Conservation (phyloP, 1,140 invertebrate species). For the Ostrea denselamellosa region DNA sequence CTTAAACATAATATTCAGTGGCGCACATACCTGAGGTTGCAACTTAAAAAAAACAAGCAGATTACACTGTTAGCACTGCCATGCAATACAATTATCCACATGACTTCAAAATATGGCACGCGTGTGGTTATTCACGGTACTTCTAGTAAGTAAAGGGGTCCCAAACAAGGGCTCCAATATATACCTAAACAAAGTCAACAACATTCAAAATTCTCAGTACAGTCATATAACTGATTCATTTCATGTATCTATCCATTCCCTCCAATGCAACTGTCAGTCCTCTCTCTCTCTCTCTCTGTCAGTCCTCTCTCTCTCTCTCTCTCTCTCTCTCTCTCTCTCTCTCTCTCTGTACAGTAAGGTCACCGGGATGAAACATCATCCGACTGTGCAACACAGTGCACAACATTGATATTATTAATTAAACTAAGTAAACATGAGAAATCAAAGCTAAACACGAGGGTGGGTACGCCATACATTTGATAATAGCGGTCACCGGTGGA, state of each 20-base stretch:
- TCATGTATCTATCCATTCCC: not conserved
- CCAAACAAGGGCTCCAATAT: not conserved
- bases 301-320: too few species aligned
- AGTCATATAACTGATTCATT: not conserved
- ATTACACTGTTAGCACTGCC: not conserved
- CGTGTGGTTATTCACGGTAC: not conserved
- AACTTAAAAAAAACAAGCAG: conserved; percentile 25
- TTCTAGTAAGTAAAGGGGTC: not conserved
- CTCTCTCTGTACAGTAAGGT: not conserved
- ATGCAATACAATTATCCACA: not conserved
- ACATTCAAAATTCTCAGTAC: not conserved
- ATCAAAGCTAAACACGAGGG: not conserved
- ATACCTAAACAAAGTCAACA: not conserved
- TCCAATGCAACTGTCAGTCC: not conserved
- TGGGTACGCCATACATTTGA: not conserved
- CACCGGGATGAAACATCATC: conserved; percentile 24
- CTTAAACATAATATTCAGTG: conserved; percentile 24
- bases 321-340: not conserved
- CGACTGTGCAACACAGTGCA: not conserved
- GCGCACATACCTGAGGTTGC: conserved; percentile 25
- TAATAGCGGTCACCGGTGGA: not conserved
- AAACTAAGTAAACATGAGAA: not conserved
- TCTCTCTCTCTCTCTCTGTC: not conserved
- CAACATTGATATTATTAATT: not conserved
- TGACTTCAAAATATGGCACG: not conserved